A percentile compares a stretch with the other conserved stretches of the same genome.
Evolutionary conservation across 2,888 invertebrate species (phyloP).

Genomic region (Pachydiplax longipennis): DNA sequence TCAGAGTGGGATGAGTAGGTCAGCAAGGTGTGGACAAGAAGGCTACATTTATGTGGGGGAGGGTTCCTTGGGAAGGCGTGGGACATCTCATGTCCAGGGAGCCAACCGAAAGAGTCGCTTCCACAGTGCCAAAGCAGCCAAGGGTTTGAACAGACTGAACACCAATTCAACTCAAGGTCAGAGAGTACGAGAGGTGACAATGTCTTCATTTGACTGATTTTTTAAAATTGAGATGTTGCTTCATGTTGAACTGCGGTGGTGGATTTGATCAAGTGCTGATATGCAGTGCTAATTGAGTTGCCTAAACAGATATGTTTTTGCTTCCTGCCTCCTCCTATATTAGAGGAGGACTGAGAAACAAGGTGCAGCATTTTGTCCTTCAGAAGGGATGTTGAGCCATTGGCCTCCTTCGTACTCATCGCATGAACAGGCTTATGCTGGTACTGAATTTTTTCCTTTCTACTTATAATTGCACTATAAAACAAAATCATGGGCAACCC

Average conservation of each 20-base stretch:
- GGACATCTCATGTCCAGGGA: slow-evolving; percentile 10
- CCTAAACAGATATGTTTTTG: slow-evolving; percentile 32
- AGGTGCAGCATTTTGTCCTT: slow-evolving; percentile 43
- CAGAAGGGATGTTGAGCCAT: slow-evolving; percentile 35
- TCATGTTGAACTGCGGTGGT: slow-evolving; percentile 42
- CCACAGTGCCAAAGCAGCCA: slow-evolving; percentile 33
- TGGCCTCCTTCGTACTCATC: slow-evolving; percentile 42
- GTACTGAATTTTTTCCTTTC: slow-evolving; percentile 44
- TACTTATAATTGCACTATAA: slow-evolving; percentile 35
- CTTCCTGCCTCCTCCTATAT: not conserved
- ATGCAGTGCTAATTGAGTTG: slow-evolving; percentile 41
- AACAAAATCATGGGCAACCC: not conserved
- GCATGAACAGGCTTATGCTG: slow-evolving; percentile 44
- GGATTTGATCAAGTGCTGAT: slow-evolving; percentile 30
- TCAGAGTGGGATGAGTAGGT: slow-evolving; percentile 62
- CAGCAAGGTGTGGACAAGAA: slow-evolving; percentile 2
- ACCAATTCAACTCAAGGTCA: slow-evolving; percentile 36
- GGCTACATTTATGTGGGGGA: slow-evolving; percentile 26
- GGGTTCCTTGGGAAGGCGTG: slow-evolving; percentile 39
- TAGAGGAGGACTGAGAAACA: slow-evolving; percentile 7
- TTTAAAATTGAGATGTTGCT: slow-evolving; percentile 32
- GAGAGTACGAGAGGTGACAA: slow-evolving; percentile 25
- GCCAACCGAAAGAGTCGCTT: slow-evolving; percentile 21
- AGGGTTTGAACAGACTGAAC: slow-evolving; percentile 32
- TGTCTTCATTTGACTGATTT: slow-evolving; percentile 36